Conservation (phyloP, 2,888 invertebrate genomes). For the Agrotis ipsilon region DNA sequence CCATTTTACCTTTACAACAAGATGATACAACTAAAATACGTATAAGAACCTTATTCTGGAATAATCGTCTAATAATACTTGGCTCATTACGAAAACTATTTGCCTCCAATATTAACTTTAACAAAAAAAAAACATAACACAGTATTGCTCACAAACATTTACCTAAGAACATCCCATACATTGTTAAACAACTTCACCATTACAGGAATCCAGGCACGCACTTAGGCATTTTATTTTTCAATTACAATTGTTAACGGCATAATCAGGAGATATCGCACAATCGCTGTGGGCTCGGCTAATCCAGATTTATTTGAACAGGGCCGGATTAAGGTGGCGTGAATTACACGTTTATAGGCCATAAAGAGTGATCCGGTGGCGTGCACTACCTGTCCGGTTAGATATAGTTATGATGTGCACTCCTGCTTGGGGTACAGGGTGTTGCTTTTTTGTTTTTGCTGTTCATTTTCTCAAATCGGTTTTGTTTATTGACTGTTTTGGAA, state of each 20-base stretch:
- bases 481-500: no score
- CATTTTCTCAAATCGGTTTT: background rate
- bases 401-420: constrained; percentile 86
- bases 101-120: constrained; percentile 3
- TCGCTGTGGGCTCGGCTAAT: constrained; percentile 87
- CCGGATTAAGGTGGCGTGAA: constrained; percentile 91
- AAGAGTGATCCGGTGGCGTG: constrained; percentile 90
- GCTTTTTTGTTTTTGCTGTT: constrained; percentile 9
- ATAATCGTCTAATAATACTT: background rate
- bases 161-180: constrained; percentile 49
- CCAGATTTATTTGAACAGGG: constrained; percentile 89
- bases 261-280: constrained; percentile 88
- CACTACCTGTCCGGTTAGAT: constrained; percentile 85
- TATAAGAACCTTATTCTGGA: background rate
- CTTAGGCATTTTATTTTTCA: constrained; percentile 87
- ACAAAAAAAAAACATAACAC: constrained; percentile 23
- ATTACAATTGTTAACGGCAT: constrained; percentile 90
- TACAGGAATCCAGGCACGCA: constrained; percentile 61
- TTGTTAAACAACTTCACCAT: constrained; percentile 59
- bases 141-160: constrained; percentile 29
- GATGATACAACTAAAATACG: no score
- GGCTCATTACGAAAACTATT: constrained; percentile 23
- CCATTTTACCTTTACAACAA: no score
- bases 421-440: constrained; percentile 70
- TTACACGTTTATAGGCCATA: constrained; percentile 91